Evolutionary conservation across 2,888 invertebrate genomes (phyloP).

Genomic region (Drosophila longiperda): DNA sequence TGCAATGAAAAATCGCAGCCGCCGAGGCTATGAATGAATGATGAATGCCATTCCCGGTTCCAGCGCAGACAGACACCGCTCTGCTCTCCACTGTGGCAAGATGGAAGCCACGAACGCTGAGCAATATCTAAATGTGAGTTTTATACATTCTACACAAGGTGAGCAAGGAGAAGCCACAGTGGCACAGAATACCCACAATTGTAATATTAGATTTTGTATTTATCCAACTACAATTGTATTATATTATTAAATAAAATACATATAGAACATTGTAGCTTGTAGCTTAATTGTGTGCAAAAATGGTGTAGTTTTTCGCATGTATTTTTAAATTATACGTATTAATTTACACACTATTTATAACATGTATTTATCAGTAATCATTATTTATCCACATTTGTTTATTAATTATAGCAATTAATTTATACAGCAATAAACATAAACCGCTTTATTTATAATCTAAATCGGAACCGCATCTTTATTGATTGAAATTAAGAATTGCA

Average conservation of each 20-base stretch:
- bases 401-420: no score
- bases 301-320: background rate
- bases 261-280: background rate
- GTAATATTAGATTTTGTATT: no score
- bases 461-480: background rate
- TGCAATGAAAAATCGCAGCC: constrained; percentile 66
- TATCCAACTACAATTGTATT: background rate
- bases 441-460: background rate
- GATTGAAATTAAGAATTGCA: background rate
- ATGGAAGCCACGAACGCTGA: constrained; percentile 54
- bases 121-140: constrained; percentile 71
- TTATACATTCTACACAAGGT: constrained; percentile 73
- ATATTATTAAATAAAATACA: background rate
- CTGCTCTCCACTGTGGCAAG: constrained; percentile 24
- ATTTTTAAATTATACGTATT: background rate
- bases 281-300: background rate
- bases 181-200: constrained; percentile 20
- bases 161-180: constrained; percentile 57
- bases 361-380: background rate
- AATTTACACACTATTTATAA: background rate
- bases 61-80: constrained; percentile 17
- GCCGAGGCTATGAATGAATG: constrained; percentile 73
- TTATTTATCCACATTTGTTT: background rate
- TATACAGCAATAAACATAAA: no score
- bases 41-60: constrained; percentile 62